A percentile compares a stretch with the other conserved stretches of the same genome.
phyloP scores from a whole-genome alignment of 2,797 vertebrate genomes.

The Carapus acus region DNA sequence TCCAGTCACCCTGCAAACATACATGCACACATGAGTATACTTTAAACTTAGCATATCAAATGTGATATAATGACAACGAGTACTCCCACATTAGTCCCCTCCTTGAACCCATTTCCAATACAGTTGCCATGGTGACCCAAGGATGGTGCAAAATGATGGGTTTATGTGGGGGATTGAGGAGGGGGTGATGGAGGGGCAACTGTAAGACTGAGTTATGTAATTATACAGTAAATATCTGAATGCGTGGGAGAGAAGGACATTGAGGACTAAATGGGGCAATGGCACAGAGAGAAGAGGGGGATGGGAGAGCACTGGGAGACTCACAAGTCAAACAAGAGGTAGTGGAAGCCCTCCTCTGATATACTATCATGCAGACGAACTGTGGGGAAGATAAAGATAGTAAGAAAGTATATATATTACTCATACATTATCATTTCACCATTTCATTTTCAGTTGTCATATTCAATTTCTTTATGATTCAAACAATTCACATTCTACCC shows the following conservation, averaged over 20 bases:
- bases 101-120: conserved; percentile 24
- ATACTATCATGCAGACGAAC: conserved; percentile 98
- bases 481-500: too few relatives aligned
- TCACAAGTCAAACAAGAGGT: conserved; percentile 98
- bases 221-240: conserved; percentile 22
- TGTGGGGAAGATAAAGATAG: conserved; percentile 46
- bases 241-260: conserved; percentile 1
- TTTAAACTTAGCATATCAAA: too few relatives aligned
- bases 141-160: conserved; percentile 47
- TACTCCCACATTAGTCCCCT: conserved; percentile 17
- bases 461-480: too few relatives aligned
- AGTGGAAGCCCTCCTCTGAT: conserved; percentile 97
- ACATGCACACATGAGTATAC: conserved; percentile 14
- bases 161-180: too few relatives aligned
- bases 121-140: conserved; percentile 66
- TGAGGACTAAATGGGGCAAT: not conserved
- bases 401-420: conserved; percentile 21
- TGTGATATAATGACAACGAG: conserved; percentile 10
- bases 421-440: not conserved
- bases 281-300: not conserved
- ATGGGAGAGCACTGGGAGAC: conserved; percentile 50
- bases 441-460: not conserved
- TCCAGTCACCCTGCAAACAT: conserved; percentile 84
- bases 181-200: conserved; percentile 26
- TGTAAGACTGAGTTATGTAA: conserved; percentile 55